Percentiles rank a stretch among this genome's conserved stretches.
These are phyloP conservation scores for Nothura maculosa DNA, from an alignment of 2,797 vertebrate genomes.

Conservation along the genomic window DNA sequence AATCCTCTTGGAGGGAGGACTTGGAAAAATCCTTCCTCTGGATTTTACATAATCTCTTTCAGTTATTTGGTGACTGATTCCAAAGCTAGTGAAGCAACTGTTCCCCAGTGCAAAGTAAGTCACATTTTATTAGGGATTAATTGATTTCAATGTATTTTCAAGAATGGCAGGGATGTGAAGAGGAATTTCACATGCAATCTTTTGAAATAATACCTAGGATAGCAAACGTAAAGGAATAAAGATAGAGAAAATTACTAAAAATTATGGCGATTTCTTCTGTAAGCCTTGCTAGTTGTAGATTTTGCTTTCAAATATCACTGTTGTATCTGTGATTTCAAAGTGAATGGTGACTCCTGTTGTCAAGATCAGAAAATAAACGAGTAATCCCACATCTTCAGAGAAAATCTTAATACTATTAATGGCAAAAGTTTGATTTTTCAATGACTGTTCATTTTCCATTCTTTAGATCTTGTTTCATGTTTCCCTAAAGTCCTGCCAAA, in stretches of 20 bases:
- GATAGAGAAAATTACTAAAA: background rate
- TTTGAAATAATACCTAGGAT: background rate
- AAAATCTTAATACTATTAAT: background rate
- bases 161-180: background rate
- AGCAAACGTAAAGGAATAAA: background rate
- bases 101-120: background rate
- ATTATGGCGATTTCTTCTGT: background rate
- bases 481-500: background rate
- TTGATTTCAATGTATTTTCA: background rate
- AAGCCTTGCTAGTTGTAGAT: background rate
- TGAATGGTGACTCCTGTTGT: background rate
- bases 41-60: background rate
- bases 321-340: background rate
- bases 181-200: background rate
- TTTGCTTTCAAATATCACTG: background rate
- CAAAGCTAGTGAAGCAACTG: background rate
- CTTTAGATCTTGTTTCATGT: background rate
- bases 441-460: background rate
- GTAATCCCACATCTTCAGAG: background rate
- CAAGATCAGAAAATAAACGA: background rate
- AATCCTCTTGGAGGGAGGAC: conserved; percentile 22
- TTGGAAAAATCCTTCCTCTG: conserved; percentile 24
- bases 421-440: background rate
- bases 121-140: conserved; percentile 20
- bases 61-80: background rate